Evolutionary conservation across 1,140 invertebrate species (phyloP).

Genomic region (silkworm (Bombyx mori)): ASM3026992v2 NC_085119.1:15297501-15298000

Average conservation of each 20-base stretch:
- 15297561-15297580: constrained; percentile 69
- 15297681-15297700: constrained; percentile 43
- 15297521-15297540: constrained; percentile 82
- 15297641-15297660: constrained; percentile 87
- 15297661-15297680: constrained; percentile 93
- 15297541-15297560: constrained; percentile 60
- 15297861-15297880: too few species aligned
- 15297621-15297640: constrained; percentile 84
- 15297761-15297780: constrained; percentile 64
- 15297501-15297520: constrained; percentile 85
- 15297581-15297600: constrained; percentile 71
- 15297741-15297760: constrained; percentile 86
- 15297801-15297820: too few species aligned
- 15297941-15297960: too few species aligned
- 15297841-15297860: too few species aligned
- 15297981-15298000: too few species aligned
- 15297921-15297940: too few species aligned
- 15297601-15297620: constrained; percentile 91
- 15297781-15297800: too few species aligned
- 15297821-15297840: too few species aligned
- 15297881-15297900: too few species aligned
- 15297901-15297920: too few species aligned
- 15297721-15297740: constrained; percentile 85
- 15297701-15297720: constrained; percentile 80
- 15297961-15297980: too few species aligned